Evolutionary conservation across 2,888 invertebrate species (phyloP).

Genomic region (Anodontia alba): DNA sequence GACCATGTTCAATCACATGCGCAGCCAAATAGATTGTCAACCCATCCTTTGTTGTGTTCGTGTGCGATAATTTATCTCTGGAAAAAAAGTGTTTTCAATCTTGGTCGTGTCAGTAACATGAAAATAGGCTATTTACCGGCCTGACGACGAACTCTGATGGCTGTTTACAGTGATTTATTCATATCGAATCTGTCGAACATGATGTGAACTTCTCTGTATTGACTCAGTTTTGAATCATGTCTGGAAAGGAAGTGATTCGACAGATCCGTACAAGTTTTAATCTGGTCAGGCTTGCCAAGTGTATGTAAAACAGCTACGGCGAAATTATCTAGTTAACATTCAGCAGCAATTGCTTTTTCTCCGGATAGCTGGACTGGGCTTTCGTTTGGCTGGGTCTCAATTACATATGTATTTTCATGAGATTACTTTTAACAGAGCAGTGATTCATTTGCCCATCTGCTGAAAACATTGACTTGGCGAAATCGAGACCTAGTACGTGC

Average conservation of each 20-base stretch:
- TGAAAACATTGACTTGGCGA: not conserved
- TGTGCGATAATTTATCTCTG: not conserved
- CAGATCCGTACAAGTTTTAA: not conserved
- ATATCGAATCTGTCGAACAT: not conserved
- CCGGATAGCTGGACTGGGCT: too few relatives aligned
- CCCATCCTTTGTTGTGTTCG: not conserved
- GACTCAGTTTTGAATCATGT: not conserved
- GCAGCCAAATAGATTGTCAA: not conserved
- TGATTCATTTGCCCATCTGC: not conserved
- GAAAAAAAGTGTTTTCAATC: not conserved
- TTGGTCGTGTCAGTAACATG: not conserved
- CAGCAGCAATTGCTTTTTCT: too few relatives aligned
- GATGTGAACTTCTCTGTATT: not conserved
- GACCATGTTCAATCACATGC: not conserved
- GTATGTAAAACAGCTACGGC: not conserved
- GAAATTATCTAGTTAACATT: too few relatives aligned
- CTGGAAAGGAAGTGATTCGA: not conserved
- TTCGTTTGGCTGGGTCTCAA: too few relatives aligned
- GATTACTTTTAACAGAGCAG: not conserved
- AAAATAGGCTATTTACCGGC: not conserved
- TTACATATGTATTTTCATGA: too few relatives aligned
- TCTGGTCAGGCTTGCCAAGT: not conserved
- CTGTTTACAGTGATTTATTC: not conserved
- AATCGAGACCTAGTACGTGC: not conserved
- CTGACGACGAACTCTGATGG: not conserved